Evolutionary conservation across 2,888 invertebrate genomes (phyloP), one percentile per base, ranked within the genome.

Genomic region (Athetis lepigone): DNA sequence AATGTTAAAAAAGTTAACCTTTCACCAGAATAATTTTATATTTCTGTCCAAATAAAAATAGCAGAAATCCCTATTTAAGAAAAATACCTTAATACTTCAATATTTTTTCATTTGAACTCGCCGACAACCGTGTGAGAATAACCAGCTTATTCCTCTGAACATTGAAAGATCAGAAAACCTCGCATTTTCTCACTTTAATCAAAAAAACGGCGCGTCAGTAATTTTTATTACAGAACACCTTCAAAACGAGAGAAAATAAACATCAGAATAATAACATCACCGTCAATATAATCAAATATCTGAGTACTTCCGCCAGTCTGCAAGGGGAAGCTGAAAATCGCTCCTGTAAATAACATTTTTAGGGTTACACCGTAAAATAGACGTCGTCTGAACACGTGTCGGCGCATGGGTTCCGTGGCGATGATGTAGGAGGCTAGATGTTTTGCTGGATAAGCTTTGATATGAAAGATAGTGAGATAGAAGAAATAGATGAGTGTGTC

Each of bases 321-420:
- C 56, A 59, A 81, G 79, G 80, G 84, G 82, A 82, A 84, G 81
- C 81, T 85, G 85, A 83, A 86, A 89, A 89, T 88, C 87, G 87
- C 78, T 85, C 83, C 86, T 83, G 87, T 88, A 89, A 90, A 90
- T 89, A 89, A 88, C 86, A 81, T 90, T 88, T 72, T 90, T 88
- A 87, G 84, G 85, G 84, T 73, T 79, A 78, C 79, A 77, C 75
- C 83, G 85, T 87, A 86, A 88, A 88, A 89, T 80, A 88, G 88
- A 85, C 84, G 84, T 83, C 85, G 84, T 81, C 70, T 71, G 82
- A 82, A 85, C 85, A 86, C 84, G 83, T 85, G 85, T 85, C 84
- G 82, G 80, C 72, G 69, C 75, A 75, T 77, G 70, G 80, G 75
- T 71, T 79, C 73, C 72, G 69, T 77, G 45, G 40, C 25, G 2